Evolutionary conservation across 2,797 vertebrate genomes (phyloP), one percentile per base, ranked within the genome.

Genomic region (Salarias fasciatus): DNA sequence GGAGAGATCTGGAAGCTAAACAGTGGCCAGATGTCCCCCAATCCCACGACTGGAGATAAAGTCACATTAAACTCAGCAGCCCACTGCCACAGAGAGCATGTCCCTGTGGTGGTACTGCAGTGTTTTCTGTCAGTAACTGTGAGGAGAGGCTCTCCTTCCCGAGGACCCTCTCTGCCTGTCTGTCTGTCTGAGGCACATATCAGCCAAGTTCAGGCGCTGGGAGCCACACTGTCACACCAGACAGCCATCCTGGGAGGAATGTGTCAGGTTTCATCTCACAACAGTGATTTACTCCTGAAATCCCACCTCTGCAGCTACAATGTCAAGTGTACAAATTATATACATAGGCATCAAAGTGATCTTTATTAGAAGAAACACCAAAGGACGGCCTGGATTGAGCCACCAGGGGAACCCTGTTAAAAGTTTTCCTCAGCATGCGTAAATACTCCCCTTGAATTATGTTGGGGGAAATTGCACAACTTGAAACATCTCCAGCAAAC

Each of bases 161-260:
- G 5, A n/a, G 14, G 31, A 36, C 14, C 31, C 33, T 18, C n/a
- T n/a, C n/a, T n/a, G n/a, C n/a, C n/a, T n/a, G n/a, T n/a, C n/a
- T 24, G 6, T 14, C 37, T 0, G 52, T 33, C 36, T 50, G 59
- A 70, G 53, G 10, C 12, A 40, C 59, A 45, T n/a, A n/a, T 33
- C 28, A 43, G 66, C 71, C 61, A 72, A 69, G 69, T 80, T 82
- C 57, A 80, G 11, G 37, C 51, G 51, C 62, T 47, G 6, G 28
- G 36, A 40, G 35, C 36, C 30, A 63, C 24, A 40, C 57, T 42
- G 33, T 24, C 7, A 69, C 9, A 24, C 44, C 11, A n/a, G n/a
- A 45, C 14, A 48, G 59, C 53, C 59, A 36, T 40, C 46, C 30
- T 29, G 46, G 15, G 15, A 47, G 57, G 70, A 63, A 60, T 7